phyloP scores from a whole-genome alignment of 2,113 vertebrate species.

The Puffinus mauretanicus region DNA sequence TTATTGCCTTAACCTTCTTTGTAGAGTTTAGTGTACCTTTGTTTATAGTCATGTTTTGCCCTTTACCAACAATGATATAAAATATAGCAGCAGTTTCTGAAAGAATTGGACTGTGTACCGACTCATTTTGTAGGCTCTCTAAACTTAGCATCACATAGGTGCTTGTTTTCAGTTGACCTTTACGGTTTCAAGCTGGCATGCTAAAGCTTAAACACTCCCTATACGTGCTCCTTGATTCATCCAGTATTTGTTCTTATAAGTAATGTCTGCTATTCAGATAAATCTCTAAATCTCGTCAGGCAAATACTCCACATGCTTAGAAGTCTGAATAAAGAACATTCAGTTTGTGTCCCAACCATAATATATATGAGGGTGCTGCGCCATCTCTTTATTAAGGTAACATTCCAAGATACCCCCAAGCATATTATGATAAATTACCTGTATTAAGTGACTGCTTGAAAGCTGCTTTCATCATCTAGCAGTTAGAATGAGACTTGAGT shows the following conservation, averaged over 20 bases:
- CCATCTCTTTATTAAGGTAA: conserved; percentile 27
- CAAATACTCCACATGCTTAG: background rate
- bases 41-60: background rate
- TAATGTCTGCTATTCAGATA: conserved; percentile 3
- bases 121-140: background rate
- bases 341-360: background rate
- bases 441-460: background rate
- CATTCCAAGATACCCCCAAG: conserved; percentile 8
- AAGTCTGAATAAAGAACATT: background rate
- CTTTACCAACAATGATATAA: background rate
- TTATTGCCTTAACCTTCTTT: background rate
- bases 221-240: background rate
- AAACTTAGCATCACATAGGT: background rate
- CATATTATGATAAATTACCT: conserved; percentile 14
- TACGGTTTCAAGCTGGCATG: background rate
- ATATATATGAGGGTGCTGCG: background rate
- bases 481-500: background rate
- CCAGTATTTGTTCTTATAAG: background rate
- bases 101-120: background rate
- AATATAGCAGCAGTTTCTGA: background rate
- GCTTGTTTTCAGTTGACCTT: conserved; percentile 19
- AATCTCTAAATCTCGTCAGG: conserved; percentile 6
- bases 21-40: background rate
- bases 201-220: background rate
- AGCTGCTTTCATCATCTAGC: conserved; percentile 18